These are phyloP conservation scores for Gadus chalcogrammus DNA, from an alignment of 2,113 vertebrate genomes.

Conservation along the genomic window DNA sequence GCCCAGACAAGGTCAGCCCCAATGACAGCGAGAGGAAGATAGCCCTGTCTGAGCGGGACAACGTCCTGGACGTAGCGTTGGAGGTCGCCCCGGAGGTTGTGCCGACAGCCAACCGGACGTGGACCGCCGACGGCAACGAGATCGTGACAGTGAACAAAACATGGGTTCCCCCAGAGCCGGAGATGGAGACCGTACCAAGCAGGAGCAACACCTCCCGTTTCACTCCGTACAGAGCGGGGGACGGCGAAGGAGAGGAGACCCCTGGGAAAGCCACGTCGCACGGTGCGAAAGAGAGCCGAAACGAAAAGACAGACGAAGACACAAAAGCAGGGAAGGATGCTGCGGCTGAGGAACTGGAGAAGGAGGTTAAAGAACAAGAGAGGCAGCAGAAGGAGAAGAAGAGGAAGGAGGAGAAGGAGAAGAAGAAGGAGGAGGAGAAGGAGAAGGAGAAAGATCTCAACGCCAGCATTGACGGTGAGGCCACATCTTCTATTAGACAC, in stretches of 20 bases:
- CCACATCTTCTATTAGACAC: not conserved
- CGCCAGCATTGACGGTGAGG: conserved; percentile 61
- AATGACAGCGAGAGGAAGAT: conserved; percentile 58
- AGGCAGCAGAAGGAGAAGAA: conserved; percentile 46
- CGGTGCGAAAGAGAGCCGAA: not conserved
- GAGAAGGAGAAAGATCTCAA: conserved; percentile 61
- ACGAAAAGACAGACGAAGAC: not conserved
- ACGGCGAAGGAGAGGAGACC: conserved; percentile 15
- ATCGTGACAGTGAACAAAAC: conserved; percentile 35
- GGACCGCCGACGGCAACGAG: conserved; percentile 34
- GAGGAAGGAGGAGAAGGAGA: conserved; percentile 20
- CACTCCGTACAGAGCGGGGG: conserved; percentile 51
- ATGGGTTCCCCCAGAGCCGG: conserved; percentile 10
- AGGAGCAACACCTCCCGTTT: conserved; percentile 52
- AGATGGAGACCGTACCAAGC: conserved; percentile 26
- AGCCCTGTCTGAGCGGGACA: conserved; percentile 37
- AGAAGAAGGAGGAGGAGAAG: conserved; percentile 35
- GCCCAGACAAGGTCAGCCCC: conserved; percentile 49
- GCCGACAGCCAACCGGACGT: conserved; percentile 47
- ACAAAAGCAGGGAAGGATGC: not conserved
- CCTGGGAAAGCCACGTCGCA: conserved; percentile 18
- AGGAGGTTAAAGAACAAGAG: not conserved
- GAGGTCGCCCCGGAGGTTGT: conserved; percentile 32
- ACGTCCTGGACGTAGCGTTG: conserved; percentile 45
- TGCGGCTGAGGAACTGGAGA: not conserved